Evolutionary conservation across 1,140 invertebrate genomes (phyloP).

Genomic region (Zaprionus gabonicus): DNA sequence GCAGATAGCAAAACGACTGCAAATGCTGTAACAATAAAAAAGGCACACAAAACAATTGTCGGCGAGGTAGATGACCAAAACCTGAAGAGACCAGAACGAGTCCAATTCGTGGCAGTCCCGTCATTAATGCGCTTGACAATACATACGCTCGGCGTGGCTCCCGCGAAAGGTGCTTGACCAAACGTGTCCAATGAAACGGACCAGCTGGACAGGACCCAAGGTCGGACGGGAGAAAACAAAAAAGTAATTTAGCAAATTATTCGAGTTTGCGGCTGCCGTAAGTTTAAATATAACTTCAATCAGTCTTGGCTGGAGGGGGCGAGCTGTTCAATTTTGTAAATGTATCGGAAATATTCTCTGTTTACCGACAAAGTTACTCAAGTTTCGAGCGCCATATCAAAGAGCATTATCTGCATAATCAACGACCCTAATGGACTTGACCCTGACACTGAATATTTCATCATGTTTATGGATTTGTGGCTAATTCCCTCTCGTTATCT

Average conservation of each 20-base stretch:
- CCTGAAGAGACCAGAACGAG: neutral
- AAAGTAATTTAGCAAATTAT: slow-evolving; percentile 81
- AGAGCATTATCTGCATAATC: slow-evolving; percentile 66
- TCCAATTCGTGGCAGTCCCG: slow-evolving; percentile 25
- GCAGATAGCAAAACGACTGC: slow-evolving; percentile 73
- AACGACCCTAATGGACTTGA: slow-evolving; percentile 56
- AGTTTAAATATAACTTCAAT: slow-evolving; percentile 80
- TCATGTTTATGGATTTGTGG: slow-evolving; percentile 21
- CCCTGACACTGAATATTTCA: slow-evolving; percentile 74
- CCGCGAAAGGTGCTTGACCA: slow-evolving; percentile 73
- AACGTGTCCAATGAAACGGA: slow-evolving; percentile 63
- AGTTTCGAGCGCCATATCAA: slow-evolving; percentile 53
- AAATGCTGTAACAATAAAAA: slow-evolving; percentile 78
- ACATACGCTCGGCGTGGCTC: slow-evolving; percentile 5
- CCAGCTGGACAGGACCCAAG: slow-evolving; percentile 44
- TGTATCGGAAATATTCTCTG: neutral
- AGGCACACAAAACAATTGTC: slow-evolving; percentile 71
- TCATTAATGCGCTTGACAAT: slow-evolving; percentile 43
- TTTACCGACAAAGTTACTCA: slow-evolving; percentile 58
- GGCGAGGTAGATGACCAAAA: slow-evolving; percentile 51
- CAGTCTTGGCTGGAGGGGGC: slow-evolving; percentile 45
- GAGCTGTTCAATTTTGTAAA: too few relatives aligned
- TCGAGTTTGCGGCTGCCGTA: slow-evolving; percentile 75
- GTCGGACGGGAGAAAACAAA: slow-evolving; percentile 56
- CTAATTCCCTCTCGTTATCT: neutral